Conservation (phyloP, 2,888 invertebrate genomes). For the Polyploca ridens region DNA sequence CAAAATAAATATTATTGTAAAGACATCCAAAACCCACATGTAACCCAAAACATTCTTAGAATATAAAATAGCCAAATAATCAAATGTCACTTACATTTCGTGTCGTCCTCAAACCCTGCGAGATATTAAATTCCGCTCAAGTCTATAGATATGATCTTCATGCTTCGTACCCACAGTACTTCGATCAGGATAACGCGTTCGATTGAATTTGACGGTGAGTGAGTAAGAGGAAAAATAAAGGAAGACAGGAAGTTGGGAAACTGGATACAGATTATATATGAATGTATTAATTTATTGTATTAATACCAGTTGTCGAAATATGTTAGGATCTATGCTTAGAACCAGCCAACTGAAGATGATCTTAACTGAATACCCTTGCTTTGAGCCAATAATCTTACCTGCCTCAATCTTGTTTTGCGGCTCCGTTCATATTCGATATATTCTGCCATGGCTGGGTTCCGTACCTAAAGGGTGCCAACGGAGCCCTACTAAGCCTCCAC, state of each 20-base stretch:
- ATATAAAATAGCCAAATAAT: neutral
- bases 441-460: no score
- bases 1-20: no score
- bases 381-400: no score
- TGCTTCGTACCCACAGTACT: neutral
- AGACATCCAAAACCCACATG: neutral
- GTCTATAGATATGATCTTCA: conserved; percentile 4
- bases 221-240: neutral
- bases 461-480: no score
- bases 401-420: no score
- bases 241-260: neutral
- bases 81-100: neutral
- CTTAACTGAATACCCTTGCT: no score
- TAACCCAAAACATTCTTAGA: neutral
- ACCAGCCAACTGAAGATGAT: no score
- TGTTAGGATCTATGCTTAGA: no score
- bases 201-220: conserved; percentile 4
- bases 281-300: neutral
- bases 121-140: conserved; percentile 12
- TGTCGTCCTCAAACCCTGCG: neutral
- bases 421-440: no score
- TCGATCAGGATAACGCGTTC: neutral
- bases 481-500: no score
- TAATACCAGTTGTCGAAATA: neutral
- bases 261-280: neutral